Base-by-base conservation (phyloP, 2,113 vertebrate species). In the Thunnus maccoyii region DNA sequence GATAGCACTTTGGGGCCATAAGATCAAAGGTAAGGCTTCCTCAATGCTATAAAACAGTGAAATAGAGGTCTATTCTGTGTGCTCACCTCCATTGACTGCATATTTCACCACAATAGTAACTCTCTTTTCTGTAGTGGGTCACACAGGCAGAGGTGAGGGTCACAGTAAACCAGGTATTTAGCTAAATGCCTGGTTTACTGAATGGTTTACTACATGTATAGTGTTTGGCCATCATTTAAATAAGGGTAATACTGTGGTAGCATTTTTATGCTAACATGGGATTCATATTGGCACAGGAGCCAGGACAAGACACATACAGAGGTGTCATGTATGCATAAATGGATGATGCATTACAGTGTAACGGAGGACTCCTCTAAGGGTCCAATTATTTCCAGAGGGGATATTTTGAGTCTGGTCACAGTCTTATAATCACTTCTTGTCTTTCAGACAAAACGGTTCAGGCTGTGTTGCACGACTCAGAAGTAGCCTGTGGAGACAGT, bases 401-500 rank as follows among this genome's bases (percentile, higher is more conserved):
- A 58, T 62, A 25, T 80, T 89, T 80, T 69, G 52, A 76, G 72
- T 83, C 76, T 46, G 52, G 68, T 87, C 79, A 76, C 65, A 76
- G 63, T 76, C 55, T 72, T 76, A 50, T 82, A 85, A 85, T 86
- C 74, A 61, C 36, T 78, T 81, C 41, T 69, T 83, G 69, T 86
- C 60, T 71, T 63, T 83, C 69, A 80, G 65, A 72, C 70, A 65
- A 36, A 72, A 72, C 18, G 7, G 41, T 69, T 82, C 32, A 73
- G 69, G 50, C 50, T 75, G 61, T 60, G 70, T 78, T 67, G 68
- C 50, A 58, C 65, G 60, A 82, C 84, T 72, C 51, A 51, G 60
- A 70, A 68, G 70, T 15, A 77, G 70, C 68, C 56, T 51, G 68
- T 76, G 52, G 63, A 83, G 72, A 72, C 62, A 68, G 78, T 76